Evolutionary conservation across 2,888 invertebrate species (phyloP).

Genomic region (Microctonus brassicae): DNA sequence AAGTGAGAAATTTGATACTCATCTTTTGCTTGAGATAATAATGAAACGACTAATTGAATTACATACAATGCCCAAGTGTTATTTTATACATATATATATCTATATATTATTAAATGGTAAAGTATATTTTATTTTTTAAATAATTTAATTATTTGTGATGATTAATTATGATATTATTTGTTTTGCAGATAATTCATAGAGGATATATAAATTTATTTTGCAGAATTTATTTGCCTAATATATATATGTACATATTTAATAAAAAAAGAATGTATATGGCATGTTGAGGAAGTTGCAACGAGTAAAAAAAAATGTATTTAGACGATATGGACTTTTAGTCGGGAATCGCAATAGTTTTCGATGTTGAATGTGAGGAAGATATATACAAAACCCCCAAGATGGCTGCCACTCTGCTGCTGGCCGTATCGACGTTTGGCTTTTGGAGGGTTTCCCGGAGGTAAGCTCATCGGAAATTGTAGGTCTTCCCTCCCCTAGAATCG

Average conservation of each 20-base stretch:
- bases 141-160: too few relatives aligned
- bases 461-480: conserved; percentile 69
- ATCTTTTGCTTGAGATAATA: conserved; percentile 8
- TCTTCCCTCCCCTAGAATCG: conserved; percentile 67
- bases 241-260: too few relatives aligned
- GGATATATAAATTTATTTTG: too few relatives aligned
- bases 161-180: too few relatives aligned
- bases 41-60: background rate
- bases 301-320: background rate
- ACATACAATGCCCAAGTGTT: background rate
- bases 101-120: too few relatives aligned
- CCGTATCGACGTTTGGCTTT: conserved; percentile 69
- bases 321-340: conserved; percentile 35
- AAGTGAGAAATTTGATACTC: background rate
- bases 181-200: too few relatives aligned
- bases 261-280: background rate
- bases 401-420: conserved; percentile 54
- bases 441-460: conserved; percentile 68
- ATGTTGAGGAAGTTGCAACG: background rate
- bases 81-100: too few relatives aligned
- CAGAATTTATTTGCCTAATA: too few relatives aligned
- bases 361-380: conserved; percentile 52
- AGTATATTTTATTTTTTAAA: too few relatives aligned
- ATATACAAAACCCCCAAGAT: conserved; percentile 65
- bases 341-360: conserved; percentile 58